Conservation (phyloP, 2,888 invertebrate genomes). For the Campoletis raptor region DNA sequence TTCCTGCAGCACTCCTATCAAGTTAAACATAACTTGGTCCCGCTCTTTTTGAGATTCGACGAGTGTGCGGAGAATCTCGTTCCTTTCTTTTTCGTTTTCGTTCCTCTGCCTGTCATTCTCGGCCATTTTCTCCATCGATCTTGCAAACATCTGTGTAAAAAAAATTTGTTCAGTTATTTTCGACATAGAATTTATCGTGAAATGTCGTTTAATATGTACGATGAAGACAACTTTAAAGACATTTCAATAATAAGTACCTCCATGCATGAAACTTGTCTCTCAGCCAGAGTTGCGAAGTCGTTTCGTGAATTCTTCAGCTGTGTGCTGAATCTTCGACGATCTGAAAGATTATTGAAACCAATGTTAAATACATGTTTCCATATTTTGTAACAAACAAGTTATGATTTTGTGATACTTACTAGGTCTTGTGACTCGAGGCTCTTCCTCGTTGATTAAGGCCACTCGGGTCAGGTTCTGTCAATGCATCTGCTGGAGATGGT, state of each 20-base stretch:
- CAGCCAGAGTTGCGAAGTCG: slow-evolving; percentile 26
- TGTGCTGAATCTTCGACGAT: slow-evolving; percentile 6
- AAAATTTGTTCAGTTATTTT: not conserved
- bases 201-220: no score
- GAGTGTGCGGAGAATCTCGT: slow-evolving; percentile 18
- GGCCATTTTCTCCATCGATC: slow-evolving; percentile 26
- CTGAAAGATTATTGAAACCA: slow-evolving; percentile 3
- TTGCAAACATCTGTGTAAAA: slow-evolving; percentile 37
- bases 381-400: not conserved
- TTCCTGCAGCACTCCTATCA: not conserved
- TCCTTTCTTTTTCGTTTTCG: slow-evolving; percentile 13
- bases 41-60: slow-evolving; percentile 4
- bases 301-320: slow-evolving; percentile 34
- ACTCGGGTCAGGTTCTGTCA: no score
- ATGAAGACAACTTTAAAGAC: not conserved
- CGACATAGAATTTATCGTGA: no score
- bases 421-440: not conserved
- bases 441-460: no score
- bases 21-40: slow-evolving; percentile 6
- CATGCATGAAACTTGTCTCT: slow-evolving; percentile 38
- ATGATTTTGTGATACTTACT: not conserved
- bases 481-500: no score
- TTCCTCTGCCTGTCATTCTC: slow-evolving; percentile 13
- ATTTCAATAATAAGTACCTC: slow-evolving; percentile 22
- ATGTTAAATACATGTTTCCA: not conserved